Evolutionary conservation across 2,797 vertebrate species (phyloP), one percentile per base, ranked within the genome.

Genomic region (Meriones psammophilus): DNA sequence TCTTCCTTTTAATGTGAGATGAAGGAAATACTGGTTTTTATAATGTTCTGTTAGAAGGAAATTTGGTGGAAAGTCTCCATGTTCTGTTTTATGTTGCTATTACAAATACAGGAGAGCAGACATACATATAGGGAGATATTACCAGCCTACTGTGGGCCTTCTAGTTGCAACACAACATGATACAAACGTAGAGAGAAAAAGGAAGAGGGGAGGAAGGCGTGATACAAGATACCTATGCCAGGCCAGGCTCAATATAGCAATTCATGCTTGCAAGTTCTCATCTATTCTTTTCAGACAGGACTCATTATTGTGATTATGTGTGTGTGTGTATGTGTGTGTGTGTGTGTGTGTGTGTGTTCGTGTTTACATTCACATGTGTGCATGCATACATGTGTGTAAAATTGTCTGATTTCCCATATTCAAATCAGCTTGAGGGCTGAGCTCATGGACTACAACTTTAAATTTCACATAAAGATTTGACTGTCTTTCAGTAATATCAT

Each of bases 141-240:
- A 8, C 0, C 22, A 81, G 6, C 13, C n/a, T 33, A 6, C n/a
- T 42, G 60, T 56, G n/a, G 3, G n/a, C 4, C 9, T n/a, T 15
- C 62, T 58, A 14, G 50, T 3, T 8, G 2, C 8, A 6, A n/a
- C 14, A 46, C 0, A 26, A n/a, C 2, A 15, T 60, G 39, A 64
- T 6, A 30, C 1, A 69, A 14, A 7, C 8, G 17, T 26, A 68
- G 33, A 69, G 22, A 24, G 22, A 69, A 28, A 6, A 50, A 60
- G 0, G 13, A 7, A 85, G 76, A 54, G 18, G 24, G 58, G 28
- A 58, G 4, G 58, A 30, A 69, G 14, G 3, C 42, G 50, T 50
- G 10, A 1, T 1, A 8, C 12, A 8, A 22, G 2, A n/a, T 10
- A 15, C 1, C 28, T 3, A 12, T 26, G 26, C 10, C 18, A 36